Evolutionary conservation across 2,888 invertebrate species (phyloP).

Genomic region (Philopedon plagiatum): DNA sequence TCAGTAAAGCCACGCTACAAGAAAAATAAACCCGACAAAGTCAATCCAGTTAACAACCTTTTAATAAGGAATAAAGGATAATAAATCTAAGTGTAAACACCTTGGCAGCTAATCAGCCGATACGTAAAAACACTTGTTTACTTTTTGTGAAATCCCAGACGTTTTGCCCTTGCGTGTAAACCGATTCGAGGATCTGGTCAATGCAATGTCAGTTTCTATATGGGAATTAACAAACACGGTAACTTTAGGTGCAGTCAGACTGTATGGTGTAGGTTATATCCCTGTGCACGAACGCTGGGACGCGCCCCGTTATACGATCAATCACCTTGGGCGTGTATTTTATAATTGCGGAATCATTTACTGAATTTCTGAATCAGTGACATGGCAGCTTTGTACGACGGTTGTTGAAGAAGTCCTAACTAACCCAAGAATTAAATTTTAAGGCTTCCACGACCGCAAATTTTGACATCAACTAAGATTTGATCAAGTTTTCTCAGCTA

Average conservation of each 20-base stretch:
- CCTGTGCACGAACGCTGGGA: slow-evolving; percentile 30
- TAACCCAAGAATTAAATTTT: too few relatives aligned
- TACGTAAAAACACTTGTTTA: slow-evolving; percentile 3
- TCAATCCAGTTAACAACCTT: background rate
- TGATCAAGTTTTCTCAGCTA: too few relatives aligned
- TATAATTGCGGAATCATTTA: slow-evolving; percentile 38
- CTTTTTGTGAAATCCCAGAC: slow-evolving; percentile 12
- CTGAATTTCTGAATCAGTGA: background rate
- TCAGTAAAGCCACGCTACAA: background rate
- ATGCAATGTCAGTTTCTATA: slow-evolving; percentile 31
- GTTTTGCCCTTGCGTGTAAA: slow-evolving; percentile 19
- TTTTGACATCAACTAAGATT: too few relatives aligned
- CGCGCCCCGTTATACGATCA: slow-evolving; percentile 37
- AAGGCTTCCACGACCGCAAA: too few relatives aligned
- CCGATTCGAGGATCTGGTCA: slow-evolving; percentile 4
- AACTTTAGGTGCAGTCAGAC: slow-evolving; percentile 42
- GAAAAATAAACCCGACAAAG: background rate
- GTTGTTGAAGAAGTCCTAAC: too few relatives aligned
- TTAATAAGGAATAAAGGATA: background rate
- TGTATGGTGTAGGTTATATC: slow-evolving; percentile 23
- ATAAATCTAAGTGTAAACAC: background rate
- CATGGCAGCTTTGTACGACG: too few relatives aligned
- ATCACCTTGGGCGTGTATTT: slow-evolving; percentile 42
- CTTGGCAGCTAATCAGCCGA: slow-evolving; percentile 3
- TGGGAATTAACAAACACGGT: slow-evolving; percentile 42